Evolutionary conservation across 1,140 invertebrate species (phyloP), one percentile per base, ranked within the genome.

Genomic region (Pomacea maculata): DNA sequence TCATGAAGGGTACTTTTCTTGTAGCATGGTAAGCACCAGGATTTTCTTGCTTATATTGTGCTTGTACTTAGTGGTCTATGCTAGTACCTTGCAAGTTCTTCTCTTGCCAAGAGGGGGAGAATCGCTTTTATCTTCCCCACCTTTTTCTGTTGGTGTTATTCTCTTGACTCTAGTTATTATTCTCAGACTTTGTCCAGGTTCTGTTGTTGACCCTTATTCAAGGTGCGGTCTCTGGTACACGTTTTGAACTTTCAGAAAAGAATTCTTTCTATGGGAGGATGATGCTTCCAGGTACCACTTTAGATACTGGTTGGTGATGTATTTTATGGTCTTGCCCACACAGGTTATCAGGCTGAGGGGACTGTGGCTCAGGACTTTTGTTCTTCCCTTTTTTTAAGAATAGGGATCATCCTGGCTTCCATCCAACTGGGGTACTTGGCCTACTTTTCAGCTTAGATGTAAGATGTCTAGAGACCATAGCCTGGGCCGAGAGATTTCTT

Each of bases 61-160:
- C 34, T 74, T 25, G 72, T 52, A 74, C 72, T 74, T 74, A 45
- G 72, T 74, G 72, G n/a, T 11, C 34, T 74, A 54, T 74, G 52
- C 34, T 10, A 74, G 4, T 34, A 45, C 34, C 10, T 29, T 74
- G 72, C 17, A 34, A 0, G n/a, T 29, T 54, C 34, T 11, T 17
- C 72, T 21, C 52, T 34, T 74, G 2, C 10, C 5, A 17, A 45
- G 72, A 19, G 11, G 34, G 19, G 17, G n/a, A 45, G 19, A 29
- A 11, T 10, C 2, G 54, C 8, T 45, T 45, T 45, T 11, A 74
- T 17, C 19, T 74, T 9, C 34, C 52, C 72, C 34, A 74, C 34
- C 54, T 45, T 74, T 74, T 29, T 74, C n/a, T 19, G 5, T 74
- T 17, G 72, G 72, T 21, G 34, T 74, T 74, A 15, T 52, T 54